Percentiles rank a stretch among this genome's conserved stretches.
Evolutionary conservation across 2,113 vertebrate species (phyloP).

Genomic region (Percina caprodes): DNA sequence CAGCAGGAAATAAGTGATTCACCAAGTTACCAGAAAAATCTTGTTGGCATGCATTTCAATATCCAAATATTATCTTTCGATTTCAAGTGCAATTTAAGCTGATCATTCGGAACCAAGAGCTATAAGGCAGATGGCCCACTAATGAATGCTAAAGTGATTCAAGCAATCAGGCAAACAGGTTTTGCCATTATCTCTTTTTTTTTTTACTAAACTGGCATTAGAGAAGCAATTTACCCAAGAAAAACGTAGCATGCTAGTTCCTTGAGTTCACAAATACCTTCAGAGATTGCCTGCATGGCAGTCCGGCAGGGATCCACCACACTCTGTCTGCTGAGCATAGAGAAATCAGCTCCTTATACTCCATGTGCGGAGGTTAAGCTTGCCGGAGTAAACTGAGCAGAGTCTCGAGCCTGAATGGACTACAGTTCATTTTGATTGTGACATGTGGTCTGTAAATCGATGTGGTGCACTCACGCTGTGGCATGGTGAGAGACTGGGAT

Average conservation of each 20-base stretch:
- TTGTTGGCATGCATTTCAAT: constrained; percentile 3
- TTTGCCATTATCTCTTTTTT: constrained; percentile 18
- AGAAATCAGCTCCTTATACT: constrained; percentile 5
- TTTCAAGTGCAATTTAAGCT: constrained; percentile 46
- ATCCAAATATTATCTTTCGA: constrained; percentile 43
- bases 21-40: constrained; percentile 11
- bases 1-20: constrained; percentile 27
- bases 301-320: constrained; percentile 45
- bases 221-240: constrained; percentile 26
- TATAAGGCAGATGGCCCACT: constrained; percentile 58
- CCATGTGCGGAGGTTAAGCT: constrained; percentile 19
- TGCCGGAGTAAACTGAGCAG: background rate
- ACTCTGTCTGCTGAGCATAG: constrained; percentile 48
- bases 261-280: constrained; percentile 51
- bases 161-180: constrained; percentile 38
- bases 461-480: constrained; percentile 57
- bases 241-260: background rate
- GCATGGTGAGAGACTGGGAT: constrained; percentile 43
- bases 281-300: constrained; percentile 46
- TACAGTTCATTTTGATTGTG: constrained; percentile 50
- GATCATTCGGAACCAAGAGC: constrained; percentile 36
- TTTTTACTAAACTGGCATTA: constrained; percentile 4
- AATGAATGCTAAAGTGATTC: constrained; percentile 54
- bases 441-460: constrained; percentile 72
- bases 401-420: constrained; percentile 28